Conservation (phyloP, 2,113 vertebrate species). For the Ceuthmochares aereus region DNA sequence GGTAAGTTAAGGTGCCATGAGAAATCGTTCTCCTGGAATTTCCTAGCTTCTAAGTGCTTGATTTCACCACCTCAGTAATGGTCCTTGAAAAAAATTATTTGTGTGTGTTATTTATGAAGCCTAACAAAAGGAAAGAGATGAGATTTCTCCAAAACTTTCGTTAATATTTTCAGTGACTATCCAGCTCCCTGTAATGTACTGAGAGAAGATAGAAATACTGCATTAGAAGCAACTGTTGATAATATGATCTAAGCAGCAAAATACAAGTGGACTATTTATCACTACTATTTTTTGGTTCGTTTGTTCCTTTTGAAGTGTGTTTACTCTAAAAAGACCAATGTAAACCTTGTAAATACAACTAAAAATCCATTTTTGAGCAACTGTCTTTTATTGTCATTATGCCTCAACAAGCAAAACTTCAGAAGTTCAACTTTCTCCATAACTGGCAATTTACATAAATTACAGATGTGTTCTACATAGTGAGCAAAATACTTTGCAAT, state of each 20-base stretch:
- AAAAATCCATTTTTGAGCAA: slow-evolving; percentile 28
- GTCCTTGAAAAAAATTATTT: neutral
- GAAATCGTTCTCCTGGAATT: neutral
- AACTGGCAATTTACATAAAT: slow-evolving; percentile 53
- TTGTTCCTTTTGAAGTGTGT: neutral
- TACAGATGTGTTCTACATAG: slow-evolving; percentile 2
- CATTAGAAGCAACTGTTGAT: neutral
- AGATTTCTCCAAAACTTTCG: neutral
- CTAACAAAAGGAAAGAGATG: neutral
- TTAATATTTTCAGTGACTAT: neutral
- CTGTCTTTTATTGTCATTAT: neutral
- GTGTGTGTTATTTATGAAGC: neutral
- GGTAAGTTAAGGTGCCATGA: neutral
- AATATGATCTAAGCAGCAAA: neutral
- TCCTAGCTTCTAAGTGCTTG: neutral
- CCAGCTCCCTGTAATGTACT: neutral
- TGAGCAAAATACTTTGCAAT: slow-evolving; percentile 8
- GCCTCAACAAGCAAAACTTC: slow-evolving; percentile 9
- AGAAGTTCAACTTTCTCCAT: slow-evolving; percentile 6
- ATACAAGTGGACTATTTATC: neutral
- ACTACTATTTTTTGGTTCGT: neutral
- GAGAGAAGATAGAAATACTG: neutral
- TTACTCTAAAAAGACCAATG: neutral
- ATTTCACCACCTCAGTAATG: neutral
- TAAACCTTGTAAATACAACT: neutral